Percentiles rank a stretch among this genome's conserved stretches.
Conservation (phyloP, 2,113 vertebrate species). For the Lutjanus erythropterus region DNA sequence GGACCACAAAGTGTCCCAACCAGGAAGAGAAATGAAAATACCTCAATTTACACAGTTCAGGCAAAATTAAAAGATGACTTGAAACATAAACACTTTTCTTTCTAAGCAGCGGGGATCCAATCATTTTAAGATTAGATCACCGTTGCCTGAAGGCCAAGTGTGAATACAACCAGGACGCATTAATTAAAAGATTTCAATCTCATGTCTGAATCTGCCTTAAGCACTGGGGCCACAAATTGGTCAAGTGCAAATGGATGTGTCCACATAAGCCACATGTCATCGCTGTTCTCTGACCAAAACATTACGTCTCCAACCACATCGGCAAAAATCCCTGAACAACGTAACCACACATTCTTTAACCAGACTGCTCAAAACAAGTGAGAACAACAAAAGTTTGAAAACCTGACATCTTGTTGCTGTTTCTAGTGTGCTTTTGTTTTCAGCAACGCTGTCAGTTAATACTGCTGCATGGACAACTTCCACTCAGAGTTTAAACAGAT, state of each 20-base stretch:
- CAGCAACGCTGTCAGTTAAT: background rate
- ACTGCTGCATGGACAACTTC: background rate
- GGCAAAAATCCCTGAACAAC: background rate
- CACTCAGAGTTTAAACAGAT: background rate
- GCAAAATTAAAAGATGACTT: background rate
- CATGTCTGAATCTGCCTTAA: background rate
- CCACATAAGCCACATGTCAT: constrained; percentile 18
- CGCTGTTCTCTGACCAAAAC: constrained; percentile 10
- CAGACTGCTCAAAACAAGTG: constrained; percentile 12
- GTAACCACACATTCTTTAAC: constrained; percentile 20
- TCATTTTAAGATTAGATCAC: background rate
- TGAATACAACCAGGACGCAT: constrained; percentile 11
- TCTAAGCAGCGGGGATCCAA: too few species aligned
- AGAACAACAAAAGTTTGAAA: constrained; percentile 29
- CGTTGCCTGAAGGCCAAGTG: background rate
- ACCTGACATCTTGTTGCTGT: constrained; percentile 2
- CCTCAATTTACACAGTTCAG: background rate
- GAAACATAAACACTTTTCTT: background rate
- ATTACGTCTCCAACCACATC: constrained; percentile 41
- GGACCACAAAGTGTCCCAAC: background rate
- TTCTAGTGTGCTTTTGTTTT: constrained; percentile 9
- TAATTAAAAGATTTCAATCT: constrained; percentile 13
- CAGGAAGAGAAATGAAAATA: background rate
- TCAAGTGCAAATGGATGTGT: constrained; percentile 38
- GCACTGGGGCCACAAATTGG: constrained; percentile 11